Conservation (phyloP, 2,797 vertebrate genomes). For the Arremon aurantiirostris region DNA sequence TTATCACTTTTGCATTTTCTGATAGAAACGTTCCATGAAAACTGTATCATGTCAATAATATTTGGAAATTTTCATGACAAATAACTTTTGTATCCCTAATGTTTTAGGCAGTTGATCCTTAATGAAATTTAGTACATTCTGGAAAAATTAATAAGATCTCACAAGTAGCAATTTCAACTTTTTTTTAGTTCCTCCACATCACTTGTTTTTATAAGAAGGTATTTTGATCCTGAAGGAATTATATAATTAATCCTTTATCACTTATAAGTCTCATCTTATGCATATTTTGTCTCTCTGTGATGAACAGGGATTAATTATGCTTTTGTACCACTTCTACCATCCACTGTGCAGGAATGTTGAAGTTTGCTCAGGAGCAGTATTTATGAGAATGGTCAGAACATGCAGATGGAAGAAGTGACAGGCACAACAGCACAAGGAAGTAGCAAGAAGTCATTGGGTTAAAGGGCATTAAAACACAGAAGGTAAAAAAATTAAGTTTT, state of each 20-base stretch:
- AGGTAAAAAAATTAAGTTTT: not conserved
- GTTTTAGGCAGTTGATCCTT: not conserved
- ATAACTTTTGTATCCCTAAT: not conserved
- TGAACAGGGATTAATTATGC: not conserved
- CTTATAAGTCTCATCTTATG: not conserved
- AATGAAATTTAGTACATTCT: not conserved
- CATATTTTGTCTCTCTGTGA: not conserved
- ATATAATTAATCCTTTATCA: not conserved
- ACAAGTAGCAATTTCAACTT: not conserved
- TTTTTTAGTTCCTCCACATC: not conserved
- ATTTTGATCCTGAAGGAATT: not conserved
- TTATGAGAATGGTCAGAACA: not conserved
- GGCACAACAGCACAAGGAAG: not conserved
- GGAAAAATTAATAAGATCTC: not conserved
- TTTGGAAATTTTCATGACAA: not conserved
- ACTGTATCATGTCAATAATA: not conserved
- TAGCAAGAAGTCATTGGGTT: not conserved
- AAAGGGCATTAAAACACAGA: not conserved
- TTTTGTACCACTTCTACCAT: not conserved
- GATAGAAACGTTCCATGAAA: not conserved
- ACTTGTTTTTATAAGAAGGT: not conserved
- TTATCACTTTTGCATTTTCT: not conserved
- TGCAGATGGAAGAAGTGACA: not conserved
- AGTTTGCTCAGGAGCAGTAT: not conserved
- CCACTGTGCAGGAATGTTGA: not conserved